Conservation (phyloP, 1,140 invertebrate species). For the Coboldia fuscipes region DNA sequence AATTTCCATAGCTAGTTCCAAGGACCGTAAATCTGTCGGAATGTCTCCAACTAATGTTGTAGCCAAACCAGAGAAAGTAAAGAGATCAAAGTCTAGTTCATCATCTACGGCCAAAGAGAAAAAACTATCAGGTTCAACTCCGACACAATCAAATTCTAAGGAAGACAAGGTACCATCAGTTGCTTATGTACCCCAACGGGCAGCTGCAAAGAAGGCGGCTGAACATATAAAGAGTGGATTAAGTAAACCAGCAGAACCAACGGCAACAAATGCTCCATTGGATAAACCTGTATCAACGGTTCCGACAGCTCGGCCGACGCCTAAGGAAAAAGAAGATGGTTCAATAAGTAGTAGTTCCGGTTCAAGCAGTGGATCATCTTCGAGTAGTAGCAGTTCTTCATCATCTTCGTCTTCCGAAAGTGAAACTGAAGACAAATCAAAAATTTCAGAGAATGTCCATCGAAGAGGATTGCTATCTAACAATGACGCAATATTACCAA, state of each 20-base stretch:
- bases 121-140: not conserved
- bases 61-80: constrained; percentile 4
- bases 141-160: constrained; percentile 9
- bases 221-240: constrained; percentile 70
- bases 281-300: not conserved
- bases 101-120: no score
- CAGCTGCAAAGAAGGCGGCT: constrained; percentile 77
- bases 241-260: constrained; percentile 33
- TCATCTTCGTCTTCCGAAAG: constrained; percentile 26
- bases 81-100: constrained; percentile 7
- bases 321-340: constrained; percentile 3
- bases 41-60: no score
- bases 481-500: no score
- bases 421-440: constrained; percentile 20
- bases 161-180: constrained; percentile 42
- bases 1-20: no score
- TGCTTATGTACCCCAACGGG: constrained; percentile 68
- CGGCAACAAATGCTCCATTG: constrained; percentile 3
- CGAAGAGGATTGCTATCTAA: no score
- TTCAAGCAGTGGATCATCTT: constrained; percentile 19
- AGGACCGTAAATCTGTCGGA: no score
- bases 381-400: constrained; percentile 24
- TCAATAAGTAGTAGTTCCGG: constrained; percentile 21
- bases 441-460: no score
- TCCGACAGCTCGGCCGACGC: not conserved